These are phyloP conservation scores for Cistogaster globosa DNA, from an alignment of 2,888 invertebrate species.

Conservation along the genomic window DNA sequence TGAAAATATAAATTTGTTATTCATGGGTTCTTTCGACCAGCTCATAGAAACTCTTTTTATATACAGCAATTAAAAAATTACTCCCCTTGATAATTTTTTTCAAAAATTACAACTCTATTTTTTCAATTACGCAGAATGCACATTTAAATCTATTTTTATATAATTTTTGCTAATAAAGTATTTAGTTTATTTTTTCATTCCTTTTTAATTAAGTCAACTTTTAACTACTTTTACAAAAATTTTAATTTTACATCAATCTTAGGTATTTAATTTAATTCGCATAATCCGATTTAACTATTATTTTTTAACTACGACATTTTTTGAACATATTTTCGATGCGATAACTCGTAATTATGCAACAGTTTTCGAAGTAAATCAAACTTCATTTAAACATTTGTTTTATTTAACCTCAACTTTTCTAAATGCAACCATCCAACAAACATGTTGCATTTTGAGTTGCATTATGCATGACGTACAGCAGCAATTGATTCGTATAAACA, in stretches of 20 bases:
- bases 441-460: slow-evolving; percentile 45
- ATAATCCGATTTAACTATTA: neutral
- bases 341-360: slow-evolving; percentile 5
- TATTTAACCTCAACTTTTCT: neutral
- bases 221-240: no score
- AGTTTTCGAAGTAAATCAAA: slow-evolving; percentile 24
- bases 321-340: neutral
- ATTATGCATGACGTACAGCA: slow-evolving; percentile 14
- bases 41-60: no score
- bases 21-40: no score
- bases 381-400: slow-evolving; percentile 35
- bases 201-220: no score
- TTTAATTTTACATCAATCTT: neutral
- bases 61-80: no score
- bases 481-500: neutral
- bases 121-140: no score
- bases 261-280: neutral
- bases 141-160: no score
- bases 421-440: neutral
- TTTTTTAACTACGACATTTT: neutral
- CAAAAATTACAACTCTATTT: no score
- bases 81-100: no score
- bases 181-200: no score
- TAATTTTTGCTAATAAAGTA: no score
- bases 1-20: no score